Percentiles rank a stretch among this genome's conserved stretches.
These are phyloP conservation scores for Hanleya hanleyi DNA, from an alignment of 2,888 invertebrate genomes.

Conservation along the genomic window DNA sequence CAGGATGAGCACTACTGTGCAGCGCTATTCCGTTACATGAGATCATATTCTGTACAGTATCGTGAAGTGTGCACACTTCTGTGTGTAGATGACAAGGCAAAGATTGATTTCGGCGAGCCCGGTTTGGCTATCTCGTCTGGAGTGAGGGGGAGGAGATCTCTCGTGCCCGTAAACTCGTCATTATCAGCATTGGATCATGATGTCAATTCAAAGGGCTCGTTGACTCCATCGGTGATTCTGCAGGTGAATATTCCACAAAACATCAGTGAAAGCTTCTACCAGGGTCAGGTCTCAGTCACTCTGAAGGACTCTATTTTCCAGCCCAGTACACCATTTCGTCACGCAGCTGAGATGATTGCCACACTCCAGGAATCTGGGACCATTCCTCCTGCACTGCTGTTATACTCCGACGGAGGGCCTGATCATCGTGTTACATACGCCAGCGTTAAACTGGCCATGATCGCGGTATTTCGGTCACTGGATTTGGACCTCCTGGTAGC, in stretches of 20 bases:
- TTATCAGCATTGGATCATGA: constrained; percentile 40
- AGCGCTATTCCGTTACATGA: constrained; percentile 31
- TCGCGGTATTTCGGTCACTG: constrained; percentile 23
- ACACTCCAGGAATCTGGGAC: background rate
- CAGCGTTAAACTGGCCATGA: constrained; percentile 15
- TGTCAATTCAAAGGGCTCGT: constrained; percentile 15
- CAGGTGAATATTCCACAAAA: constrained; percentile 14
- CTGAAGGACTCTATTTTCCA: constrained; percentile 34
- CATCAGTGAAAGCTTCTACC: constrained; percentile 24
- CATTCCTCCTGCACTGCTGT: constrained; percentile 16
- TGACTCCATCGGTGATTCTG: constrained; percentile 34
- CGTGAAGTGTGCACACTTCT: constrained; percentile 8
- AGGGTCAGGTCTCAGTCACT: constrained; percentile 22
- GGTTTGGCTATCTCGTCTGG: constrained; percentile 27
- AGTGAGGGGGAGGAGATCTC: constrained; percentile 24
- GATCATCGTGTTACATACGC: background rate
- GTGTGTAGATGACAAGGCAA: constrained; percentile 39
- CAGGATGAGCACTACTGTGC: constrained; percentile 35
- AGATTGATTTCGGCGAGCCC: constrained; percentile 31
- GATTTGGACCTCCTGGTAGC: constrained; percentile 33
- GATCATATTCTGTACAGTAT: constrained; percentile 22
- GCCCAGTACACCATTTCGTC: constrained; percentile 26
- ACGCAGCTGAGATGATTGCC: constrained; percentile 14
- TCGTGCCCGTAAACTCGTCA: constrained; percentile 18
- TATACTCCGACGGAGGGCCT: constrained; percentile 38